A percentile compares a stretch with the other conserved stretches of the same genome.
phyloP scores from a whole-genome alignment of 2,113 vertebrate species.

The Crotalus tigris region DNA sequence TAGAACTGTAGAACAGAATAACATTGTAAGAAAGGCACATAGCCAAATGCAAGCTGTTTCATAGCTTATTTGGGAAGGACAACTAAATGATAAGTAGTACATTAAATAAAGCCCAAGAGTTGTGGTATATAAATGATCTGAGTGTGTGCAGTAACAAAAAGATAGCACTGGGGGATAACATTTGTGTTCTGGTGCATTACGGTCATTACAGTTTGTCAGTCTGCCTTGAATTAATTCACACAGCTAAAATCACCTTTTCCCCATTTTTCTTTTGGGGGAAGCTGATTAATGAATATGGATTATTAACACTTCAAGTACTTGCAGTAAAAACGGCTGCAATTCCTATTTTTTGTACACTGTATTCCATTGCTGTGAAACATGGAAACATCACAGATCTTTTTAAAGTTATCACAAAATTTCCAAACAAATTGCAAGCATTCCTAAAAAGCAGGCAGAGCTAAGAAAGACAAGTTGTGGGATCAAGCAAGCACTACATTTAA shows the following conservation, averaged over 20 bases:
- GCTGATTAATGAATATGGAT: not conserved
- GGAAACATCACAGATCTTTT: not conserved
- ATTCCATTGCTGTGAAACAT: not conserved
- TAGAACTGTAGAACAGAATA: slow-evolving; percentile 9
- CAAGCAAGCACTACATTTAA: not conserved
- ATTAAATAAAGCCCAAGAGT: not conserved
- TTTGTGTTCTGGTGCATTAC: not conserved
- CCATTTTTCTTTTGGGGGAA: not conserved
- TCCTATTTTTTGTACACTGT: not conserved
- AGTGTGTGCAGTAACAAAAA: not conserved
- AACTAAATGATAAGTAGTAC: not conserved
- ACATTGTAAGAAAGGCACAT: not conserved
- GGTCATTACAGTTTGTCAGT: not conserved
- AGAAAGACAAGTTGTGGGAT: not conserved
- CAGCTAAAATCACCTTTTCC: not conserved
- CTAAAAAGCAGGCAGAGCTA: not conserved
- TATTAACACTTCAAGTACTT: not conserved
- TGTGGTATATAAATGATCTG: not conserved
- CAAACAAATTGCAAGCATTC: not conserved
- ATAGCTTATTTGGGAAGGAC: not conserved
- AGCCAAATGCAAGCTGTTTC: not conserved
- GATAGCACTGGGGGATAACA: not conserved
- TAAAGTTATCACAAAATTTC: not conserved
- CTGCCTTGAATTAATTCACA: not conserved
- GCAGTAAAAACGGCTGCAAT: not conserved